Conservation (phyloP, 2,888 invertebrate genomes). For the Rotaria sp. region DNA sequence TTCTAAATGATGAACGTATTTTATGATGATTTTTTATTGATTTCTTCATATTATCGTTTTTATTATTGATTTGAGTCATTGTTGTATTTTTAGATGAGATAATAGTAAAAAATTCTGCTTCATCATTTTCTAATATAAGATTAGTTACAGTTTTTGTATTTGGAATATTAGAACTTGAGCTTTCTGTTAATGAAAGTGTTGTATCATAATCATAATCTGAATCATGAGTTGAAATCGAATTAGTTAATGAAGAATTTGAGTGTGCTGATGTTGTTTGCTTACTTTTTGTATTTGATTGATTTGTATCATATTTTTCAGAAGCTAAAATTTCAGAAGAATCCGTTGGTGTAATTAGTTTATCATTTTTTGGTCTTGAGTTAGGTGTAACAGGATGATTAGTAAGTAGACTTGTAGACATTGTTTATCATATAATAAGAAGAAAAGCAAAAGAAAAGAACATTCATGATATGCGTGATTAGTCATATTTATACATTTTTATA, state of each 20-base stretch:
- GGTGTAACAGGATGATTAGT: too few relatives aligned
- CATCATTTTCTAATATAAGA: not conserved
- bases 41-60: not conserved
- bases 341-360: not conserved
- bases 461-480: too few relatives aligned
- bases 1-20: not conserved
- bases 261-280: not conserved
- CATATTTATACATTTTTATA: too few relatives aligned
- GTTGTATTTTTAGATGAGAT: not conserved
- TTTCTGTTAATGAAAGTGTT: not conserved
- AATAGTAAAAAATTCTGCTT: not conserved
- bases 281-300: not conserved
- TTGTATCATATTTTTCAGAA: not conserved
- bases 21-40: not conserved
- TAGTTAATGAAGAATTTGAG: not conserved
- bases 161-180: too few relatives aligned
- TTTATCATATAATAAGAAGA: not conserved
- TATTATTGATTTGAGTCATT: not conserved
- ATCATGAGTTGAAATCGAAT: not conserved
- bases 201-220: not conserved
- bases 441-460: too few relatives aligned
- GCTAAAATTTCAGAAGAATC: not conserved
- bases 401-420: not conserved
- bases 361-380: too few relatives aligned
- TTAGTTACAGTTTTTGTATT: too few relatives aligned